A percentile compares a stretch with the other conserved stretches of the same genome.
These are phyloP conservation scores for Balanococcus diminutus DNA, from an alignment of 2,888 invertebrate genomes.

Conservation along the genomic window DNA sequence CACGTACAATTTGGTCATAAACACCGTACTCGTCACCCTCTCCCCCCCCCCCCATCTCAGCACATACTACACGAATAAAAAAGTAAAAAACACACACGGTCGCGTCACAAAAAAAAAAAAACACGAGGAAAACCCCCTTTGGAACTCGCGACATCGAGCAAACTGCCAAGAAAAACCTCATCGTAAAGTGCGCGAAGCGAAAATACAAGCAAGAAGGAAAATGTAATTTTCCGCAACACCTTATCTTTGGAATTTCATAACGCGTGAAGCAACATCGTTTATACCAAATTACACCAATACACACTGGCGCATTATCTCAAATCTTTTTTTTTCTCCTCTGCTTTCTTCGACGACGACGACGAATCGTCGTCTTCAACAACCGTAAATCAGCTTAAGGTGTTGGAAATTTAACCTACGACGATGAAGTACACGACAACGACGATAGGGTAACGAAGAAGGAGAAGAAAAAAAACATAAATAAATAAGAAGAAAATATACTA, in stretches of 20 bases:
- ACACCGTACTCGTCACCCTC: neutral
- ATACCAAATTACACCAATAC: neutral
- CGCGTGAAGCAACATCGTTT: slow-evolving; percentile 8
- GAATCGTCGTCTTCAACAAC: slow-evolving; percentile 2
- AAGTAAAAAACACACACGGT: neutral
- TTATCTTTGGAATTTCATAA: slow-evolving; percentile 42
- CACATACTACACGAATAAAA: no score
- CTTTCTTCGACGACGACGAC: neutral
- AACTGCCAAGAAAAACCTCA: neutral
- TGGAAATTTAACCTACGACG: slow-evolving; percentile 1
- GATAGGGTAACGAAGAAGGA: neutral
- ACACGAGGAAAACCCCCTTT: neutral
- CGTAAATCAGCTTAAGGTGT: slow-evolving; percentile 37
- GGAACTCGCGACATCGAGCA: neutral
- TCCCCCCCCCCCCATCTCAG: neutral
- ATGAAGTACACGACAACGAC: neutral
- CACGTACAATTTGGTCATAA: neutral
- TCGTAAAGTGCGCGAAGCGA: neutral
- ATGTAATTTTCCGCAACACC: slow-evolving; percentile 42
- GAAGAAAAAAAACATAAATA: neutral
- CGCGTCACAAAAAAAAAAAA: neutral
- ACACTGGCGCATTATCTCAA: neutral
- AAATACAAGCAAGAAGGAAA: slow-evolving; percentile 22
- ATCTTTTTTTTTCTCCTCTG: neutral
- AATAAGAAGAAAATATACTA: neutral